Conservation (phyloP, 2,888 invertebrate genomes). For the Hirtodrosophila confusa region DNA sequence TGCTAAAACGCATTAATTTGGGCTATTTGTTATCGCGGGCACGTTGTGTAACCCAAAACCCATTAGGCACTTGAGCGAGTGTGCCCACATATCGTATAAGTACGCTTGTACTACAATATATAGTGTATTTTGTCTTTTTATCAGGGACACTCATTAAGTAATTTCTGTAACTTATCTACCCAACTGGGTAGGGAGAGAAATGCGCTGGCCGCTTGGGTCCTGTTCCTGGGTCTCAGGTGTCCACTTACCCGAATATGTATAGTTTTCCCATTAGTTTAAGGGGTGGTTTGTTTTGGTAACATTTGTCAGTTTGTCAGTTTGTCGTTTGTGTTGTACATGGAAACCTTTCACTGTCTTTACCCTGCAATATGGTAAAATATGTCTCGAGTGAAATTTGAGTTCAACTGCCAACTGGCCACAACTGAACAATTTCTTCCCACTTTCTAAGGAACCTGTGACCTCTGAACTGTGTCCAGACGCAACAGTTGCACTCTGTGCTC, state of each 20-base stretch:
- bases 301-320: conserved; percentile 70
- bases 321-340: conserved; percentile 10
- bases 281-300: conserved; percentile 81
- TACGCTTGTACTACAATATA: conserved; percentile 6
- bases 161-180: conserved; percentile 68
- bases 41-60: conserved; percentile 75
- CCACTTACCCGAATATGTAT: conserved; percentile 52
- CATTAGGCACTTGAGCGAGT: conserved; percentile 73
- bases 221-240: conserved; percentile 62
- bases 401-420: conserved; percentile 14
- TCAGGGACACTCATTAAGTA: conserved; percentile 74
- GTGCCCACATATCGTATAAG: conserved; percentile 3
- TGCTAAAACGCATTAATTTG: conserved; percentile 69
- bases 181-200: conserved; percentile 2
- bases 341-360: conserved; percentile 44
- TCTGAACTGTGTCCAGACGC: conserved; percentile 27
- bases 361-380: conserved; percentile 49
- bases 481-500: conserved; percentile 54
- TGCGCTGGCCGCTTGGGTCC: conserved; percentile 51
- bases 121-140: conserved; percentile 48
- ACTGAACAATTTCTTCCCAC: conserved; percentile 43
- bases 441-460: conserved; percentile 48
- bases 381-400: conserved; percentile 61
- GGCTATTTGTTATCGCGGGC: conserved; percentile 69
- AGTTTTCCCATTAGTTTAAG: conserved; percentile 43